A percentile compares a stretch with the other conserved stretches of the same genome.
These are phyloP conservation scores for Aegotheles bennettii DNA, from an alignment of 2,113 vertebrate genomes.

Conservation along the genomic window DNA sequence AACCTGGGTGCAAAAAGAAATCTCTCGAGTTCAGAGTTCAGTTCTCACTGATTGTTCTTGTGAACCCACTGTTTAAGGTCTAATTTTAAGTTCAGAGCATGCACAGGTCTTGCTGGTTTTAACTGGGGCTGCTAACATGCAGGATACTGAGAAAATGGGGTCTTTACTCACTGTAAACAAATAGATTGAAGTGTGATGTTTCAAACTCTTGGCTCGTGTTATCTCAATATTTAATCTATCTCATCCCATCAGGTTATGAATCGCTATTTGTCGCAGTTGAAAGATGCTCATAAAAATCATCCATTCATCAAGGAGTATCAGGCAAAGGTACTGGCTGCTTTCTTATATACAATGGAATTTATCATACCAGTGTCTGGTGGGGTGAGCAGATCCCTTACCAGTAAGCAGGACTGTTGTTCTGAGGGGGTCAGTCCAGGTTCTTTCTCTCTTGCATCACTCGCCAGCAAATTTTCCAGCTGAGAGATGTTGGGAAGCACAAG, in stretches of 20 bases:
- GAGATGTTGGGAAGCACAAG: not conserved
- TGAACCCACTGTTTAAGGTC: not conserved
- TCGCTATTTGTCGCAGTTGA: constrained; percentile 93
- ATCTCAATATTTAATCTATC: fast-evolving
- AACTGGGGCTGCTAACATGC: not conserved
- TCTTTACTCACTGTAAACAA: not conserved
- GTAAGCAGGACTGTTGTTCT: fast-evolving
- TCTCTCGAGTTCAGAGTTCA: not conserved
- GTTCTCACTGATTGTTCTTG: not conserved
- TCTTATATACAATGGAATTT: fast-evolving
- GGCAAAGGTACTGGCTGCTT: constrained; percentile 78
- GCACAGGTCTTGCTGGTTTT: not conserved
- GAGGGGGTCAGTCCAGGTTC: not conserved
- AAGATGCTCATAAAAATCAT: constrained; percentile 88
- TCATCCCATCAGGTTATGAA: constrained; percentile 79
- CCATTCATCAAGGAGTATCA: constrained; percentile 93
- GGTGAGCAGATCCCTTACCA: fast-evolving
- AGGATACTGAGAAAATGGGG: not conserved
- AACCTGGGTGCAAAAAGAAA: not conserved
- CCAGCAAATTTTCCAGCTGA: not conserved
- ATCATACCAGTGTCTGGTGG: fast-evolving
- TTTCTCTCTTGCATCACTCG: too few species aligned
- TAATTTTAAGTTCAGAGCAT: fast-evolving
- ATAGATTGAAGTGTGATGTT: not conserved
- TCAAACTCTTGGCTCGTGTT: fast-evolving